Evolutionary conservation across 2,113 vertebrate species (phyloP).

Genomic region (Notothenia coriiceps): DNA sequence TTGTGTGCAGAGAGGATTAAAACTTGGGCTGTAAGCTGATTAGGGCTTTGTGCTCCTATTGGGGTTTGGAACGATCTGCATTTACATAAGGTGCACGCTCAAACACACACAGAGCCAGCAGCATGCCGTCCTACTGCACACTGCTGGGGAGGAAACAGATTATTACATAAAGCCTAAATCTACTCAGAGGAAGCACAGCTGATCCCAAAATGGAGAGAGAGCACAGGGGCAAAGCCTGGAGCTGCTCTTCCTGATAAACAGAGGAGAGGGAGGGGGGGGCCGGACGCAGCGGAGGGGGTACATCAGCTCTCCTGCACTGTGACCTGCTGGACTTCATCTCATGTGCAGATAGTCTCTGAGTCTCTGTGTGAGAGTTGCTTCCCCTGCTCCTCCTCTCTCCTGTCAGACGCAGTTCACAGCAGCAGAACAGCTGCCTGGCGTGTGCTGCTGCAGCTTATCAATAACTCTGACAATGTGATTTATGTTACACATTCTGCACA

Average conservation of each 20-base stretch:
- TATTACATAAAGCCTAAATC: slow-evolving; percentile 76
- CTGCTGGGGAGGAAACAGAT: slow-evolving; percentile 57
- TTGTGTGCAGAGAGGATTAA: slow-evolving; percentile 76
- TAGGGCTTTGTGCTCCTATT: slow-evolving; percentile 76
- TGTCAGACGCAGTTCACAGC: slow-evolving; percentile 74
- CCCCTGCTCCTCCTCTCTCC: slow-evolving; percentile 14
- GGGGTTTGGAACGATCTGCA: slow-evolving; percentile 74
- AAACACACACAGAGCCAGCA: slow-evolving; percentile 22
- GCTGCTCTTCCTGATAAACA: slow-evolving; percentile 59
- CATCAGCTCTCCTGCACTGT: slow-evolving; percentile 51
- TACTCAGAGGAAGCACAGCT: slow-evolving; percentile 58
- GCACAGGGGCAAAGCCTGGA: slow-evolving; percentile 38
- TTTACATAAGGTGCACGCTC: slow-evolving; percentile 75
- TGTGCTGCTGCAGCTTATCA: slow-evolving; percentile 70
- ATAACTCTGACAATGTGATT: slow-evolving; percentile 78
- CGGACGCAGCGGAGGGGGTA: slow-evolving; percentile 23
- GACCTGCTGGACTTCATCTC: slow-evolving; percentile 53
- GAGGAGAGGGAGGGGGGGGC: slow-evolving; percentile 19
- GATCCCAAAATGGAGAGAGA: slow-evolving; percentile 62
- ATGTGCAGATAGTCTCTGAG: slow-evolving; percentile 33
- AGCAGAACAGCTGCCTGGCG: slow-evolving; percentile 73
- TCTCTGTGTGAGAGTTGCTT: slow-evolving; percentile 4
- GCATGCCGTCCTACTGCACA: slow-evolving; percentile 35
- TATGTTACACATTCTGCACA: slow-evolving; percentile 67
- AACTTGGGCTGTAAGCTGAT: slow-evolving; percentile 80